A percentile compares a stretch with the other conserved stretches of the same genome.
phyloP scores from a whole-genome alignment of 1,140 invertebrate genomes.

The Brachionus manjavacas region DNA sequence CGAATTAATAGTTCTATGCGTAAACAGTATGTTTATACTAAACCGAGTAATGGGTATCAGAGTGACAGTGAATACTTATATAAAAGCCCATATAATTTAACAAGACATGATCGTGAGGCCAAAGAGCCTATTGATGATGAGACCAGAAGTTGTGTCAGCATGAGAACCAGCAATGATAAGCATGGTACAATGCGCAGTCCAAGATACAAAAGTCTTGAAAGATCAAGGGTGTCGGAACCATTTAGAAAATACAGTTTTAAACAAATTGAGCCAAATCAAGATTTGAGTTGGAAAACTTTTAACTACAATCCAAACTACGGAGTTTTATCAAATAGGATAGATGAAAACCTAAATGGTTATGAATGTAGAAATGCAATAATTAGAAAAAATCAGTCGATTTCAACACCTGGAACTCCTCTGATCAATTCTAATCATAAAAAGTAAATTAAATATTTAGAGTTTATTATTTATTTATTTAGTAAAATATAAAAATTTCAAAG shows the following conservation, averaged over 20 bases:
- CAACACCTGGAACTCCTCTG: background rate
- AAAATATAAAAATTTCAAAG: too few species aligned
- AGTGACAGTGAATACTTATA: conserved; percentile 7
- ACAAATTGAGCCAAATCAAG: background rate
- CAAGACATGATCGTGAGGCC: background rate
- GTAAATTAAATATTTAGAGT: too few species aligned
- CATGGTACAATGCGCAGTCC: background rate
- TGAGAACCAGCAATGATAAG: background rate
- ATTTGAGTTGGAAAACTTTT: background rate
- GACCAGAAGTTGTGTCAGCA: background rate
- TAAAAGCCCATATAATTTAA: background rate
- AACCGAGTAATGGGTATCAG: background rate
- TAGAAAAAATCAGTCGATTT: background rate
- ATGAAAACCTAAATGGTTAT: background rate
- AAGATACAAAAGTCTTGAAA: conserved; percentile 18
- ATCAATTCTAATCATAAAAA: conserved; percentile 12
- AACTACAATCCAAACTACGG: background rate
- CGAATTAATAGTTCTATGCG: background rate
- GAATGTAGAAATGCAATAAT: background rate
- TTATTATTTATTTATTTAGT: too few species aligned
- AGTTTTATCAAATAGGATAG: background rate
- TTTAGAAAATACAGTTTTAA: background rate
- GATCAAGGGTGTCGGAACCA: background rate
- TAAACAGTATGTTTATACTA: background rate
- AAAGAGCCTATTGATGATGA: background rate